Percentiles rank a stretch among this genome's conserved stretches.
These are phyloP conservation scores for Trichogramma dendrolimi DNA, from an alignment of 2,888 invertebrate genomes.

Conservation along the genomic window DNA sequence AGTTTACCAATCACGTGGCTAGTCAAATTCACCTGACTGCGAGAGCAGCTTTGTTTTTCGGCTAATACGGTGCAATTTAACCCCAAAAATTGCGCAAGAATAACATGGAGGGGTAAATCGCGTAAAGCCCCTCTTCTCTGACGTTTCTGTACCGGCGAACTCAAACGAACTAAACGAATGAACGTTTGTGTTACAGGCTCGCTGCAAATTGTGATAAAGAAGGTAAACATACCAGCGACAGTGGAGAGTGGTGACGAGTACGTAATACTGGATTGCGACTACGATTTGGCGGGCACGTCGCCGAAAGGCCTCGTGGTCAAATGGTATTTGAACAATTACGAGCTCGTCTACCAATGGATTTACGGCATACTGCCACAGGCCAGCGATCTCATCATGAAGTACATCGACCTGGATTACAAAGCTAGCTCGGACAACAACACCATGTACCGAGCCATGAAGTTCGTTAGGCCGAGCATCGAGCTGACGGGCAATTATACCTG, in stretches of 20 bases:
- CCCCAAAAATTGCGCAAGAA: not conserved
- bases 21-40: not conserved
- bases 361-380: slow-evolving; percentile 44
- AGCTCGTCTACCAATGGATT: slow-evolving; percentile 55
- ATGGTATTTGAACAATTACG: slow-evolving; percentile 47
- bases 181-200: slow-evolving; percentile 6
- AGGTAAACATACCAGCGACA: slow-evolving; percentile 41
- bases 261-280: slow-evolving; percentile 55
- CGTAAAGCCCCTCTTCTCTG: not conserved
- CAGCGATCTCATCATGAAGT: slow-evolving; percentile 45
- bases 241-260: slow-evolving; percentile 44
- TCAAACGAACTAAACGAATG: too few species aligned
- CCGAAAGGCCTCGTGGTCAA: slow-evolving; percentile 52
- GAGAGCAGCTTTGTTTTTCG: too few species aligned
- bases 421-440: slow-evolving; percentile 49
- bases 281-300: slow-evolving; percentile 47
- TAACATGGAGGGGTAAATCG: not conserved
- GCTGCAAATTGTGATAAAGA: slow-evolving; percentile 36
- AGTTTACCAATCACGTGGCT: not conserved
- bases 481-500: slow-evolving; percentile 58
- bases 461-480: slow-evolving; percentile 54
- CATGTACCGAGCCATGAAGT: slow-evolving; percentile 57
- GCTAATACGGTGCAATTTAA: too few species aligned
- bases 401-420: slow-evolving; percentile 51
- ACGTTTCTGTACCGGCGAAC: too few species aligned